Evolutionary conservation across 2,113 vertebrate species (phyloP), one percentile per base, ranked within the genome.

Genomic region (Alethe diademata): DNA sequence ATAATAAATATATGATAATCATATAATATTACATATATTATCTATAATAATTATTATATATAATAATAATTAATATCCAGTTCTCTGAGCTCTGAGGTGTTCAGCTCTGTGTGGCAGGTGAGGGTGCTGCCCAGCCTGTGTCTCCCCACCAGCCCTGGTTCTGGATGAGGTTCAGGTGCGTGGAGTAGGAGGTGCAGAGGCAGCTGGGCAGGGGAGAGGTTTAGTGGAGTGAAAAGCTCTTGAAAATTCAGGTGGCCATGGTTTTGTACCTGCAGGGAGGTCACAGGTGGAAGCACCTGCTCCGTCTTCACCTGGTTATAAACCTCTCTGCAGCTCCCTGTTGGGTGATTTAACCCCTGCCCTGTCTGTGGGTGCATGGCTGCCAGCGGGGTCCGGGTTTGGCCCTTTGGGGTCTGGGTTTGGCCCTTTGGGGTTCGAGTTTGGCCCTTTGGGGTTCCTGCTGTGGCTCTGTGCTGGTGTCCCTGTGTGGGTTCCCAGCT

Each of bases 41-140:
- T 35, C 7, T 7, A 35, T 35, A 35, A 35, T 35, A 7, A 35
- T 35, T 35, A 7, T 35, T 35, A 35, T 35, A 35, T 35, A 42
- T 17, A 7, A 42, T 15, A 15, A 42, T 42, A 42, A 42, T 42
- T 35, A 9, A 18, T 28, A 5, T 1, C 42, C 3, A 5, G 8
- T 7, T 48, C 29, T 43, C 35, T 17, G 43, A 43, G 17, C 43
- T 11, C 67, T 22, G 81, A 86, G 71, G 35, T 19, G 45, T 22
- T 48, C 43, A 19, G 48, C 43, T 62, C 36, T 1, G 1, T 20
- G 47, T 18, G 16, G 24, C n/a, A 25, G 1, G 0, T 13, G 0
- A 10, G 62, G 43, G 1, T 2, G 28, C 54, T 72, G 69, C 31
- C 26, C 54, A 53, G 26, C 5, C 24, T 33, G 58, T 12, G 35